These are phyloP conservation scores for Megalopta genalis DNA, from an alignment of 1,140 invertebrate genomes.

Conservation along the genomic window DNA sequence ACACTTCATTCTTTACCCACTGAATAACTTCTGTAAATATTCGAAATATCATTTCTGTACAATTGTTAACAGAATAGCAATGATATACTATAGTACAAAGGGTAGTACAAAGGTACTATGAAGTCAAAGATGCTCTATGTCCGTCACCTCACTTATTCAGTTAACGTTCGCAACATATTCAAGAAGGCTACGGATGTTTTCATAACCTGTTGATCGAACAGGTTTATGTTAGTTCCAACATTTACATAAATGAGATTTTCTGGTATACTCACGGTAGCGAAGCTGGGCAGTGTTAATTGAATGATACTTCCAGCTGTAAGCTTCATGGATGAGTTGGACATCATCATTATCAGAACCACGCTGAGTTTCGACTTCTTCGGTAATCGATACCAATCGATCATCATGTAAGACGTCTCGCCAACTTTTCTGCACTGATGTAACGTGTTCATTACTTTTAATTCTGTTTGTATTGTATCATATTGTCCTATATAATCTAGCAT, in stretches of 20 bases:
- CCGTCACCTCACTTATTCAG: too few species aligned
- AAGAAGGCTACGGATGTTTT: not conserved
- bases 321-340: slow-evolving; percentile 50
- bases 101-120: not conserved
- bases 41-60: not conserved
- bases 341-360: slow-evolving; percentile 57
- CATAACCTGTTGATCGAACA: too few species aligned
- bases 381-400: slow-evolving; percentile 61
- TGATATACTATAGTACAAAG: not conserved
- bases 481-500: not conserved
- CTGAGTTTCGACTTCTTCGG: slow-evolving; percentile 29
- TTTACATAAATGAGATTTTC: not conserved
- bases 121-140: not conserved
- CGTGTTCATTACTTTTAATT: not conserved
- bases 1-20: not conserved
- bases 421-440: slow-evolving; percentile 49
- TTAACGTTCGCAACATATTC: not conserved
- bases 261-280: slow-evolving; percentile 57
- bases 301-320: slow-evolving; percentile 59
- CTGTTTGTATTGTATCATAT: not conserved
- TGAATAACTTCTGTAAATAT: not conserved
- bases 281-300: slow-evolving; percentile 49
- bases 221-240: not conserved
- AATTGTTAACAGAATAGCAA: not conserved
- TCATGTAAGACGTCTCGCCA: slow-evolving; percentile 54